A percentile compares a stretch with the other conserved stretches of the same genome.
These are phyloP conservation scores for Trissoscelio sp. DNA, from an alignment of 2,888 invertebrate genomes.

Conservation along the genomic window DNA sequence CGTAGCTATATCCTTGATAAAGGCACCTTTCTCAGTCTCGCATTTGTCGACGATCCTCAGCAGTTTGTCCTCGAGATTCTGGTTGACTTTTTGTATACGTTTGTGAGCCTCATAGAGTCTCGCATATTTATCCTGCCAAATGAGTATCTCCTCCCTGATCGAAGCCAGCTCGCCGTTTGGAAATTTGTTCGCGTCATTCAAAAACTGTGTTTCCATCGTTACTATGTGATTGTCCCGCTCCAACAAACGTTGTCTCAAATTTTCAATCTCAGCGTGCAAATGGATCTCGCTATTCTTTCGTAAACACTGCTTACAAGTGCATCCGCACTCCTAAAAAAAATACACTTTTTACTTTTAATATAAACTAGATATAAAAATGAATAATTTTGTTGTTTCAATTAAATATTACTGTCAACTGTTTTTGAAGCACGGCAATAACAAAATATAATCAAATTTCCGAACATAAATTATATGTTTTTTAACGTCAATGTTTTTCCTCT, in stretches of 20 bases:
- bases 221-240: slow-evolving; percentile 93
- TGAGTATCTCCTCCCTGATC: slow-evolving; percentile 91
- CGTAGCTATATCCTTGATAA: slow-evolving; percentile 94
- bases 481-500: slow-evolving; percentile 26
- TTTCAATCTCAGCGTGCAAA: slow-evolving; percentile 94
- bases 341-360: too few relatives aligned
- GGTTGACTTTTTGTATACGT: slow-evolving; percentile 96
- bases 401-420: too few relatives aligned
- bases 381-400: too few relatives aligned
- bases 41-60: slow-evolving; percentile 96
- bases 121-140: slow-evolving; percentile 95
- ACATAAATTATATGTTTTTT: slow-evolving; percentile 22
- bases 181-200: slow-evolving; percentile 88
- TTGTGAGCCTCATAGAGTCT: slow-evolving; percentile 97
- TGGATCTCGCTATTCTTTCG: slow-evolving; percentile 85
- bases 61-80: slow-evolving; percentile 96
- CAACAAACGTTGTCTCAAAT: slow-evolving; percentile 91
- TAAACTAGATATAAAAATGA: too few relatives aligned
- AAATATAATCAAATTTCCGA: too few relatives aligned
- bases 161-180: slow-evolving; percentile 90
- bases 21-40: slow-evolving; percentile 93
- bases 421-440: too few relatives aligned
- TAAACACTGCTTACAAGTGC: slow-evolving; percentile 85
- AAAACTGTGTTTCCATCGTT: slow-evolving; percentile 93
- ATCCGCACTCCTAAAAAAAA: slow-evolving; percentile 85